phyloP scores from a whole-genome alignment of 2,888 invertebrate species.

The Erannis defoliaria region DNA sequence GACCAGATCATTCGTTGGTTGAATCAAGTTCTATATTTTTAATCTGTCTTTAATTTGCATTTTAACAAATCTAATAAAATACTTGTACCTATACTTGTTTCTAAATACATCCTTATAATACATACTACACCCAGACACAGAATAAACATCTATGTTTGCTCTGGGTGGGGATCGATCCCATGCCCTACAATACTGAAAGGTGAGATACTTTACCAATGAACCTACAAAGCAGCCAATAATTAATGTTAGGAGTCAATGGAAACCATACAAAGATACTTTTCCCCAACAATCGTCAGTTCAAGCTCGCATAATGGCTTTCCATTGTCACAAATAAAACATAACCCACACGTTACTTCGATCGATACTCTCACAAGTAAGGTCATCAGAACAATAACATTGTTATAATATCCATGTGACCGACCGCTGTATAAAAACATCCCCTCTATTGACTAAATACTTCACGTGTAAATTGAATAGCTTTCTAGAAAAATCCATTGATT shows the following conservation, averaged over 20 bases:
- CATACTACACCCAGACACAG: no score
- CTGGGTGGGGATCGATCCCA: no score
- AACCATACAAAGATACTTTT: conserved; percentile 7
- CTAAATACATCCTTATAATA: no score
- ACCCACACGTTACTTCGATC: conserved; percentile 17
- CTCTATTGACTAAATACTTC: conserved; percentile 44
- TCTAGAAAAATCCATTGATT: conserved; percentile 36
- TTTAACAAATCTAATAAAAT: no score
- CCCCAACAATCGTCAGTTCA: conserved; percentile 14
- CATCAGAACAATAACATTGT: conserved; percentile 64
- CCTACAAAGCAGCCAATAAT: no score
- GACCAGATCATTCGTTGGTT: no score
- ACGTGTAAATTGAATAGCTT: conserved; percentile 42
- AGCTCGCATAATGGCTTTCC: conserved; percentile 24
- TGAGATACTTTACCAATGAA: background rate
- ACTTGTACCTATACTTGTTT: no score
- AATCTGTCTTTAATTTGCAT: no score
- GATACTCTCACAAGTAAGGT: conserved; percentile 47
- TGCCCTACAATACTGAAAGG: no score
- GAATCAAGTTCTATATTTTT: no score
- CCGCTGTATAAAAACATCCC: conserved; percentile 52
- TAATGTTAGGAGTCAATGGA: background rate
- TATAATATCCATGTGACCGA: conserved; percentile 56
- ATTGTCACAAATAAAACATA: conserved; percentile 32
- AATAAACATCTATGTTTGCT: no score